Evolutionary conservation across 2,888 invertebrate genomes (phyloP), one percentile per base, ranked within the genome.

Genomic region (Ptychoptera contaminata): DNA sequence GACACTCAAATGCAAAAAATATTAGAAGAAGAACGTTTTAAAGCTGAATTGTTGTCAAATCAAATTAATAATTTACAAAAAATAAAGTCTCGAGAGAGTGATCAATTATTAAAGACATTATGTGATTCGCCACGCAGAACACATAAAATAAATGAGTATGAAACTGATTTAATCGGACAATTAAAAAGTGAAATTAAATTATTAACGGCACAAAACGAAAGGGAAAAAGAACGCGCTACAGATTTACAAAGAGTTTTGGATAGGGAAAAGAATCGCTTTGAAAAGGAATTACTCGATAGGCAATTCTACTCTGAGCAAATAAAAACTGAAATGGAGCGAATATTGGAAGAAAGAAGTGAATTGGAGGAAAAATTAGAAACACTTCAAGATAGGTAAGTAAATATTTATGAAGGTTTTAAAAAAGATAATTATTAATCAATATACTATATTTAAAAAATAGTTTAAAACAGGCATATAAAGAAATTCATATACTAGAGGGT

Each of bases 1-100:
- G 80, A 82, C 54, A 67, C 73, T 35, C 74, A 77, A 51, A 60
- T 79, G 32, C 76, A 77, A 51, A 72, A 72, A 42, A 61, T 74
- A 8, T 62, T 81, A 37, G 71, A 74, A 38, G 60, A 66, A 29
- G 70, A 76, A 50, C 62, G 70, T 2, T 67, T 70, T 16, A 68
- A 73, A 2, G 61, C 66, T 16, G 67, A 73, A 43, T 61, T 64
- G 46, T 55, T 73, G 1, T 63, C 69, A 46, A 65, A 65, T 0
- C 69, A 69, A 40, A 49, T 66, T 0, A 59, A 63, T 0, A 54
- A 61, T 2, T 47, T 64, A 42, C 66, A 66, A 46, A 52, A 64
- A 7, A 58, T 63, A 2, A 56, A 62, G 11, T 60, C 57, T 12
- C 61, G 59, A 42, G 47, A 46, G 30, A 48, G 43, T 47, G 29